A percentile compares a stretch with the other conserved stretches of the same genome.
Evolutionary conservation across 2,888 invertebrate genomes (phyloP).

Genomic region (Hermaeophaga mercurialis): DNA sequence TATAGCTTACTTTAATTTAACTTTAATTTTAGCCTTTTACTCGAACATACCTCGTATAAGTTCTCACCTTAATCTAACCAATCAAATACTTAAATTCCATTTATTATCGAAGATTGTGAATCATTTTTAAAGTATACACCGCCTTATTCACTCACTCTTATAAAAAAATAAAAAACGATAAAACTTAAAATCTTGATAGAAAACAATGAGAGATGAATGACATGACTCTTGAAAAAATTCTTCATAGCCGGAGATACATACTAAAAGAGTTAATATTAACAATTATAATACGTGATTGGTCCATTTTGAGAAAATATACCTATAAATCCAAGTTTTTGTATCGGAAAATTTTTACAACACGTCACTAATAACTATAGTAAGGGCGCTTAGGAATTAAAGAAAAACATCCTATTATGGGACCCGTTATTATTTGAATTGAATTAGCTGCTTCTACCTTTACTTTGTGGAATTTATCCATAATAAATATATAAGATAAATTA

Average conservation of each 20-base stretch:
- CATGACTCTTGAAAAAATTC: slow-evolving; percentile 40
- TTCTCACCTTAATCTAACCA: neutral
- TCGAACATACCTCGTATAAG: neutral
- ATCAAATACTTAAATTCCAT: slow-evolving; percentile 9
- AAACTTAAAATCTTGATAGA: slow-evolving; percentile 37
- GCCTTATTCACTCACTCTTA: slow-evolving; percentile 24
- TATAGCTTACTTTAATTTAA: too few relatives aligned
- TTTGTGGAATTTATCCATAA: too few relatives aligned
- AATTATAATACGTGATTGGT: slow-evolving; percentile 54
- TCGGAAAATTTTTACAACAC: slow-evolving; percentile 8
- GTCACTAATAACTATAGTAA: slow-evolving; percentile 3
- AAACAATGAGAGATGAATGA: slow-evolving; percentile 45
- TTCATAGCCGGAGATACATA: slow-evolving; percentile 36
- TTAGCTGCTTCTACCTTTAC: too few relatives aligned
- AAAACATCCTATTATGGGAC: too few relatives aligned
- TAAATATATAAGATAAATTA: too few relatives aligned
- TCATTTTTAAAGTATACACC: slow-evolving; percentile 24
- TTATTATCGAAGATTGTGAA: slow-evolving; percentile 14
- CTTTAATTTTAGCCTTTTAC: neutral
- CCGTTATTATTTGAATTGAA: too few relatives aligned
- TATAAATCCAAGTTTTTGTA: slow-evolving; percentile 46
- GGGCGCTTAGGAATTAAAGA: too few relatives aligned
- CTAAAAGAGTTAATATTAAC: slow-evolving; percentile 42
- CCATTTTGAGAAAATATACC: slow-evolving; percentile 52
- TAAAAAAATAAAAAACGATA: slow-evolving; percentile 19